phyloP scores from a whole-genome alignment of 2,888 invertebrate species.

The Platypus cylindrus region DNA sequence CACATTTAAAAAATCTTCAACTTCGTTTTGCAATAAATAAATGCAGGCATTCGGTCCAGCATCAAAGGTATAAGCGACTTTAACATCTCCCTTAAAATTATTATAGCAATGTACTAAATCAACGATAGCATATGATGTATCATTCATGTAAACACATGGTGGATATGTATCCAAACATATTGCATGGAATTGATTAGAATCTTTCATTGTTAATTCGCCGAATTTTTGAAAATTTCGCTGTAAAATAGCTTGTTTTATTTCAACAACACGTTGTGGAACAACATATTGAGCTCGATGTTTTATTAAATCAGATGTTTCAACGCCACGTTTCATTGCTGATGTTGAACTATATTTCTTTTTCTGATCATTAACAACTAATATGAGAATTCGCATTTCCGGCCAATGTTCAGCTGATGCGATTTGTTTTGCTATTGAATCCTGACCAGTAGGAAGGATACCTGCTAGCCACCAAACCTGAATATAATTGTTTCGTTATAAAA shows the following conservation, averaged over 20 bases:
- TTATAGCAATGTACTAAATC: slow-evolving; percentile 78
- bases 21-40: slow-evolving; percentile 64
- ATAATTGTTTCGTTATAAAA: not conserved
- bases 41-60: slow-evolving; percentile 96
- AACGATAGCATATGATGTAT: slow-evolving; percentile 68
- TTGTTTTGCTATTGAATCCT: slow-evolving; percentile 65
- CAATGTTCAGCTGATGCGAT: slow-evolving; percentile 66
- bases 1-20: slow-evolving; percentile 53
- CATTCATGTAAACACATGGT: slow-evolving; percentile 86
- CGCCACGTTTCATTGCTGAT: slow-evolving; percentile 72
- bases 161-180: slow-evolving; percentile 88
- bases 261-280: slow-evolving; percentile 58
- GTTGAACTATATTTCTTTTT: slow-evolving; percentile 81
- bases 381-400: slow-evolving; percentile 80
- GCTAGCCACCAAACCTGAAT: slow-evolving; percentile 70
- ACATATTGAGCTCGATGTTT: slow-evolving; percentile 56
- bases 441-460: slow-evolving; percentile 47
- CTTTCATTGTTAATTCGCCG: slow-evolving; percentile 91
- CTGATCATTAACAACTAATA: slow-evolving; percentile 75
- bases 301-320: slow-evolving; percentile 71
- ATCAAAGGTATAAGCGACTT: slow-evolving; percentile 93
- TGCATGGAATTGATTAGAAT: slow-evolving; percentile 96
- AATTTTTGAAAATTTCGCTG: slow-evolving; percentile 66
- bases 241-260: slow-evolving; percentile 46
- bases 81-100: slow-evolving; percentile 44